Conservation (phyloP, 2,888 invertebrate genomes). For the Gandaritis pyraliata region DNA sequence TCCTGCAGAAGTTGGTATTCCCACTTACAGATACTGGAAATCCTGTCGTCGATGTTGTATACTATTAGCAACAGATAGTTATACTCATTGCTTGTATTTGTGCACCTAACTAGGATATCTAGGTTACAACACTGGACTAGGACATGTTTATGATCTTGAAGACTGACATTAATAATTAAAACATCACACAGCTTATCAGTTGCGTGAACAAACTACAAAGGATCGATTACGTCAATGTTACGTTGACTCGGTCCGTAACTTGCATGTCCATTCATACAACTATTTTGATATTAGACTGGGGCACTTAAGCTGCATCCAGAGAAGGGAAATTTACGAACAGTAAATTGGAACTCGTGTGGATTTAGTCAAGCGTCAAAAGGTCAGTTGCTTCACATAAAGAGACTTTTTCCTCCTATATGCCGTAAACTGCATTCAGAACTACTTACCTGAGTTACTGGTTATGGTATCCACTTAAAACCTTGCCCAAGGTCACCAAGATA, state of each 20-base stretch:
- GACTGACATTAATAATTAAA: slow-evolving; percentile 7
- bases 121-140: not conserved
- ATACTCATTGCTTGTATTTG: too few species aligned
- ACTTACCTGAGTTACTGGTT: slow-evolving; percentile 12
- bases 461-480: slow-evolving; percentile 7
- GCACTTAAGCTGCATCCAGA: slow-evolving; percentile 4
- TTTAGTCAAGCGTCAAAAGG: slow-evolving; percentile 7
- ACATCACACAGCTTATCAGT: slow-evolving; percentile 18
- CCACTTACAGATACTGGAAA: too few species aligned
- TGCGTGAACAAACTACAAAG: slow-evolving; percentile 18
- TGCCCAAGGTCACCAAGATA: slow-evolving; percentile 15
- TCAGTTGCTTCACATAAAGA: slow-evolving; percentile 1
- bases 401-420: slow-evolving; percentile 8
- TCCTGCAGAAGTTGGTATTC: too few species aligned
- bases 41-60: too few species aligned
- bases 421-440: slow-evolving; percentile 4
- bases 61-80: too few species aligned
- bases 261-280: slow-evolving; percentile 28
- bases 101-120: not conserved
- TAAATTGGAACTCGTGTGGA: not conserved
- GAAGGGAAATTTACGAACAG: not conserved
- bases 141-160: slow-evolving; percentile 14
- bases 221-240: slow-evolving; percentile 37
- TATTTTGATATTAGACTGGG: slow-evolving; percentile 20
- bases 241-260: slow-evolving; percentile 27